phyloP scores from a whole-genome alignment of 2,888 invertebrate genomes.

The Oxyteleia sp. region DNA sequence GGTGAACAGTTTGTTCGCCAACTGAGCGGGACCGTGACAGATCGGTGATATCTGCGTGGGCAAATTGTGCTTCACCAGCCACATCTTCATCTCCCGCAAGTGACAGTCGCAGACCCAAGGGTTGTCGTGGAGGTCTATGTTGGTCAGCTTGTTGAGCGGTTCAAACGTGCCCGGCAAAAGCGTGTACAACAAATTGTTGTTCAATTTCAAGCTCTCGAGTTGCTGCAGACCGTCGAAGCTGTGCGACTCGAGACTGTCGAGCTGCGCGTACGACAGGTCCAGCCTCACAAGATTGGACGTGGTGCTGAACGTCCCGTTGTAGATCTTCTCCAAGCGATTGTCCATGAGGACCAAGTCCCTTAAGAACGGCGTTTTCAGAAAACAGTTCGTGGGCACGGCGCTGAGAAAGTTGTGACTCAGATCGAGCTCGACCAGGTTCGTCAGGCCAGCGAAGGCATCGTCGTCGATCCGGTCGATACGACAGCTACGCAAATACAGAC shows the following conservation, averaged over 20 bases:
- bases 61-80: constrained; percentile 93
- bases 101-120: constrained; percentile 97
- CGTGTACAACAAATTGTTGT: constrained; percentile 93
- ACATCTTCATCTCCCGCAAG: constrained; percentile 93
- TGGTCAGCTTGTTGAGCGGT: constrained; percentile 92
- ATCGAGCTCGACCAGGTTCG: constrained; percentile 96
- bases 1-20: constrained; percentile 92
- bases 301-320: constrained; percentile 92
- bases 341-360: constrained; percentile 93
- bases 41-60: constrained; percentile 93
- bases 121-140: constrained; percentile 95
- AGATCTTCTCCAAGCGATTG: constrained; percentile 94
- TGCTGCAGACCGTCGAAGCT: constrained; percentile 93
- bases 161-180: constrained; percentile 92
- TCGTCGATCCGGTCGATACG: constrained; percentile 95
- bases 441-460: constrained; percentile 94
- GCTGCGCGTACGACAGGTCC: constrained; percentile 94
- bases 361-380: constrained; percentile 93
- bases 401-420: constrained; percentile 94
- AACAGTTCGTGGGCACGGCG: constrained; percentile 93
- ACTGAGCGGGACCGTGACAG: constrained; percentile 92
- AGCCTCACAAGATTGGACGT: constrained; percentile 93
- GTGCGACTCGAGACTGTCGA: constrained; percentile 92
- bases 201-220: constrained; percentile 93
- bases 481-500: constrained; percentile 94